These are phyloP conservation scores for Passer domesticus DNA, from an alignment of 2,113 vertebrate genomes.

Conservation along the genomic window DNA sequence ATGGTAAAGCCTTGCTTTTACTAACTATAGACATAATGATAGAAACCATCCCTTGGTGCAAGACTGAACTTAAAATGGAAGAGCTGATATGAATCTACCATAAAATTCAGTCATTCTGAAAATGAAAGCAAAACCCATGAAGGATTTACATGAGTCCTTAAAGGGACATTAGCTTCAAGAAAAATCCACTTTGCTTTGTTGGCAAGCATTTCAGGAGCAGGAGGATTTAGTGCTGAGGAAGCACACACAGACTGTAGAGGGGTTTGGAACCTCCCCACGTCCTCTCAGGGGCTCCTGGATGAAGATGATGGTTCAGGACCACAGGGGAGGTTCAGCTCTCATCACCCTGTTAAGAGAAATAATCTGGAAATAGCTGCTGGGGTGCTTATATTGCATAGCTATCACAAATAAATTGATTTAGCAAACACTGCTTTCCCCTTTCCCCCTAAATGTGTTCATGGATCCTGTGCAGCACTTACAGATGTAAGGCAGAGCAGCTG, in stretches of 20 bases:
- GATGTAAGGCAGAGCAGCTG: not conserved
- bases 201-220: not conserved
- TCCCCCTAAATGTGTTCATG: not conserved
- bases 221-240: conserved; percentile 6
- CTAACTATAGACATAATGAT: not conserved
- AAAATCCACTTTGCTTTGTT: not conserved
- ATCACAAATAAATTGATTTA: conserved; percentile 13
- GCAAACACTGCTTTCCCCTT: not conserved
- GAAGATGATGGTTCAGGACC: not conserved
- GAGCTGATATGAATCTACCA: not conserved
- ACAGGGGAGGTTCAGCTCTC: not conserved
- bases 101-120: not conserved
- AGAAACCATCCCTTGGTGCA: not conserved
- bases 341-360: not conserved
- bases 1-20: not conserved
- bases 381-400: not conserved
- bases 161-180: not conserved
- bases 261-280: not conserved
- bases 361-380: not conserved
- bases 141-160: conserved; percentile 13
- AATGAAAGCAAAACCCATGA: conserved; percentile 10
- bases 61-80: not conserved
- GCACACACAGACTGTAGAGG: not conserved
- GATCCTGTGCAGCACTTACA: not conserved
- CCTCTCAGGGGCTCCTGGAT: not conserved